Conservation (phyloP, 2,797 vertebrate genomes). For the Bradypodion ventrale region DNA sequence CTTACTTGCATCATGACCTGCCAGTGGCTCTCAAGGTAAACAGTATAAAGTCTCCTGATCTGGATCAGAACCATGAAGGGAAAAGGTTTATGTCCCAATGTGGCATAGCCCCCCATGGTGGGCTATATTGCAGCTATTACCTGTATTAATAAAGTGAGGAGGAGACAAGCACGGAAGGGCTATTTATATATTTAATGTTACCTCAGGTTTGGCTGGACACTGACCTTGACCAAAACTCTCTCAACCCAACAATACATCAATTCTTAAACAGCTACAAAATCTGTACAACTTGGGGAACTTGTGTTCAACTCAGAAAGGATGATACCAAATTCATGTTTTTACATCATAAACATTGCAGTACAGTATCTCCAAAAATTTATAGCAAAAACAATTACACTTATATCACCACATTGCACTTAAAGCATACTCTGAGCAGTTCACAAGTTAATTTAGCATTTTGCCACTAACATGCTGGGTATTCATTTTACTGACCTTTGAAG, state of each 20-base stretch:
- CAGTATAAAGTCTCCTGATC: neutral
- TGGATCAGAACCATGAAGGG: neutral
- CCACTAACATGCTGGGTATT: too few species aligned
- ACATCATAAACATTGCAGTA: neutral
- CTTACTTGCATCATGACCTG: too few species aligned
- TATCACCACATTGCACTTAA: too few species aligned
- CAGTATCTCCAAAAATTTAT: neutral
- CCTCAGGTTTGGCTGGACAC: neutral
- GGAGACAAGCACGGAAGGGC: neutral
- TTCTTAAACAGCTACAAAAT: slow-evolving; percentile 4
- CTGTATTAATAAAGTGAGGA: neutral
- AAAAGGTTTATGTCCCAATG: too few species aligned
- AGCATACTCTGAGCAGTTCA: too few species aligned
- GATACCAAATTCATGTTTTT: neutral
- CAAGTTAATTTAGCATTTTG: too few species aligned
- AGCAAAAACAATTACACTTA: too few species aligned
- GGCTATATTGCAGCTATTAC: neutral
- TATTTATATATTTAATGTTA: neutral
- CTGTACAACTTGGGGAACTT: neutral
- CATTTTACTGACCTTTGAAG: too few species aligned
- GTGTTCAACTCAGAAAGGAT: neutral
- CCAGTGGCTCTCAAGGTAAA: neutral
- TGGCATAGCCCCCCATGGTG: neutral
- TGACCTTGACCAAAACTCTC: neutral
- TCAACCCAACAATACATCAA: neutral